These are phyloP conservation scores for Anguilla japonica DNA, from an alignment of 2,113 vertebrate species.

Conservation along the genomic window DNA sequence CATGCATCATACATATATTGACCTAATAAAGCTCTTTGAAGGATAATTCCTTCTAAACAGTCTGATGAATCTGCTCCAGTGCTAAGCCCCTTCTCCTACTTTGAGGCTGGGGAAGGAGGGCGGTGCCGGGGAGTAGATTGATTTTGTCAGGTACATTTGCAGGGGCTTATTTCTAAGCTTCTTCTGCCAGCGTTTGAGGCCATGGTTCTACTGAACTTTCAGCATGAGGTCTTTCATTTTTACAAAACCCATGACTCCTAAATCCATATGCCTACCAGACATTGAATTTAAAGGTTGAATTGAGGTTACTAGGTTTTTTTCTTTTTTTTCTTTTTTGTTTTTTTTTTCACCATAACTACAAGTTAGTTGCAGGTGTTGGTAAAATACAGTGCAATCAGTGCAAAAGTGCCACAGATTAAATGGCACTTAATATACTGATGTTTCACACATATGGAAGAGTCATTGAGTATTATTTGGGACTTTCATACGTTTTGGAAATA, in stretches of 20 bases:
- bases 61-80: not conserved
- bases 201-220: not conserved
- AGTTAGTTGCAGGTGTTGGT: not conserved
- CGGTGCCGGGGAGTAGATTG: not conserved
- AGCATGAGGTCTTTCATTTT: not conserved
- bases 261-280: not conserved
- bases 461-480: not conserved
- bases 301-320: not conserved
- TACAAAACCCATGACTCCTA: not conserved
- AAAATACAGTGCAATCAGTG: not conserved
- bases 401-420: not conserved
- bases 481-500: no score
- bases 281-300: not conserved
- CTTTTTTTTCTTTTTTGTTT: not conserved
- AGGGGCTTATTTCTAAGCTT: not conserved
- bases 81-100: not conserved
- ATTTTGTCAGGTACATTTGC: not conserved
- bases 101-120: not conserved
- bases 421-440: not conserved
- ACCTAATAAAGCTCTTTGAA: not conserved
- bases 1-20: not conserved
- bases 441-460: not conserved
- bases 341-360: not conserved
- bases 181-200: not conserved
- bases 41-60: not conserved